Conservation (phyloP, 2,113 vertebrate species). For the Chrysemys picta region DNA sequence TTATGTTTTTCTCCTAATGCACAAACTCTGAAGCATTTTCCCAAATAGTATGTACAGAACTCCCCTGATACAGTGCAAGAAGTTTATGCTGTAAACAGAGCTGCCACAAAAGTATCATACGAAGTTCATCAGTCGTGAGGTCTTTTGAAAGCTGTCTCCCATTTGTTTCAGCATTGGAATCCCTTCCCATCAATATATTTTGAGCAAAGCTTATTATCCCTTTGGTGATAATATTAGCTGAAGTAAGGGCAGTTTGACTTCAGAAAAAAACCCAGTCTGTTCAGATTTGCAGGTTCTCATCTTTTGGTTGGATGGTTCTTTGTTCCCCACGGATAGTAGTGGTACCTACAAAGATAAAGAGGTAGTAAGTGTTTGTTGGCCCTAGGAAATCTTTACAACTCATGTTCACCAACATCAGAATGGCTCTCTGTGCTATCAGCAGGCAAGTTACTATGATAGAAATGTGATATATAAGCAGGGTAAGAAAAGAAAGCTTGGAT, state of each 20-base stretch:
- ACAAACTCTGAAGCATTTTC: constrained; percentile 17
- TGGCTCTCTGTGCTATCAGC: background rate
- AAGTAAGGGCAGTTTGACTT: constrained; percentile 48
- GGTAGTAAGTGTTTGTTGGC: background rate
- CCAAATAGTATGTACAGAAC: background rate
- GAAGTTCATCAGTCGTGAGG: background rate
- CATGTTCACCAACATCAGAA: background rate
- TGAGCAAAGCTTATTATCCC: background rate
- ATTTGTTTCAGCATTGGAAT: background rate
- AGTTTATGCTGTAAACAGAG: background rate
- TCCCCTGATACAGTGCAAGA: background rate
- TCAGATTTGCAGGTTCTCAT: constrained; percentile 45
- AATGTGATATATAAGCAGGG: background rate
- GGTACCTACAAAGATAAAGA: constrained; percentile 40
- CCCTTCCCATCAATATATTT: background rate
- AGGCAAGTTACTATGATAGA: background rate
- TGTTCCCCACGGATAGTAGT: constrained; percentile 42
- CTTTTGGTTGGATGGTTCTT: constrained; percentile 63
- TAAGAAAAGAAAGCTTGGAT: background rate
- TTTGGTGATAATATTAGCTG: constrained; percentile 13
- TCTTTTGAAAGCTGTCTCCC: background rate
- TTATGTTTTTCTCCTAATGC: background rate
- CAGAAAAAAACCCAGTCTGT: constrained; percentile 3
- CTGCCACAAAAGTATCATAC: background rate
- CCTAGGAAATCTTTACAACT: background rate